phyloP scores from a whole-genome alignment of 2,888 invertebrate species.

The Diaperis boleti region DNA sequence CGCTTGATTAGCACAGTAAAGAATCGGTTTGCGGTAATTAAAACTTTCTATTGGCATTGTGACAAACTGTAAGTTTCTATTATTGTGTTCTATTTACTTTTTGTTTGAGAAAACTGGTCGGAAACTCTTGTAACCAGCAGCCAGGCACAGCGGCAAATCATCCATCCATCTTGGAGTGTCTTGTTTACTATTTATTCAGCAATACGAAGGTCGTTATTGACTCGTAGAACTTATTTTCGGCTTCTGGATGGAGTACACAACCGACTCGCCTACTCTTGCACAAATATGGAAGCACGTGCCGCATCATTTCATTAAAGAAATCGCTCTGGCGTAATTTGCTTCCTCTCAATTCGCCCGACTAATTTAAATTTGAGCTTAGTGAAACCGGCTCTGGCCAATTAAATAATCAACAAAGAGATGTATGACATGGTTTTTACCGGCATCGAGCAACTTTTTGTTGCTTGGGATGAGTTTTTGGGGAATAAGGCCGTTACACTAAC shows the following conservation, averaged over 20 bases:
- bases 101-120: conserved; percentile 23
- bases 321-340: conserved; percentile 14
- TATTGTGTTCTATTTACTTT: conserved; percentile 38
- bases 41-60: conserved; percentile 42
- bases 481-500: conserved; percentile 7
- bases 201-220: conserved; percentile 16
- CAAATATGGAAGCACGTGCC: conserved; percentile 34
- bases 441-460: conserved; percentile 10
- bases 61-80: conserved; percentile 37
- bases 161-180: not conserved
- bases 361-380: conserved; percentile 17
- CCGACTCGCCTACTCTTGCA: conserved; percentile 25
- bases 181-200: conserved; percentile 24
- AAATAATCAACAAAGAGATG: conserved; percentile 19
- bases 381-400: conserved; percentile 25
- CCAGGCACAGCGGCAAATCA: no score
- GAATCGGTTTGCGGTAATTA: conserved; percentile 39
- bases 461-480: conserved; percentile 3
- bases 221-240: conserved; percentile 27
- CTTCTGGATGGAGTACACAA: conserved; percentile 12
- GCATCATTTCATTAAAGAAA: conserved; percentile 30
- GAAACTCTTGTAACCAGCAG: conserved; percentile 13
- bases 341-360: conserved; percentile 10
- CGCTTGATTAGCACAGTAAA: conserved; percentile 32
- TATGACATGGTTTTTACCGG: conserved; percentile 16